phyloP scores from a whole-genome alignment of 2,888 invertebrate genomes.

The Invenusta paracnida region DNA sequence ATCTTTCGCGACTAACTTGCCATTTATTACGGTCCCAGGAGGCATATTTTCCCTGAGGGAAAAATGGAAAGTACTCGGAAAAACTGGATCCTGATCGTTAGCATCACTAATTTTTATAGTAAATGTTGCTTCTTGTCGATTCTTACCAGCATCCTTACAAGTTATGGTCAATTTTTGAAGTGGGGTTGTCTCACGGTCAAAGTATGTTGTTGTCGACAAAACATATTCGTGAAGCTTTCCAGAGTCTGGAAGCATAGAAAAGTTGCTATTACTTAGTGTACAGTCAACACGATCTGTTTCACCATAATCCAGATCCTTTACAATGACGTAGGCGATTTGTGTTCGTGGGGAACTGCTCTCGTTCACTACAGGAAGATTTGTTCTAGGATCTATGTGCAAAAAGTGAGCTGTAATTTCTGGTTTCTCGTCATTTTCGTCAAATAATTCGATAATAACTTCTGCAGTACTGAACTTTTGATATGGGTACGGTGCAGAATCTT shows the following conservation, averaged over 20 bases:
- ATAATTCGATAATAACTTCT: conserved; percentile 11
- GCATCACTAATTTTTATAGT: conserved; percentile 27
- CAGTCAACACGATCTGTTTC: conserved; percentile 12
- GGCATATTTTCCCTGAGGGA: neutral
- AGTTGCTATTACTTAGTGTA: conserved; percentile 18
- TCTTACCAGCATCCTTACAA: neutral
- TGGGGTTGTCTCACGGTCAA: conserved; percentile 35
- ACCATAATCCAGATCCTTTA: conserved; percentile 31
- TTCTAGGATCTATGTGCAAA: neutral
- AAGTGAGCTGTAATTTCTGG: conserved; percentile 13
- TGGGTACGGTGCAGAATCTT: conserved; percentile 28
- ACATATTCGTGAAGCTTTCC: neutral
- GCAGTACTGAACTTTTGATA: conserved; percentile 27
- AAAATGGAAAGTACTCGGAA: conserved; percentile 28
- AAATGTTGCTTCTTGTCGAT: neutral
- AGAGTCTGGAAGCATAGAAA: neutral
- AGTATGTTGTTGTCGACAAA: neutral
- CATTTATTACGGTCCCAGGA: neutral
- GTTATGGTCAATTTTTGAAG: conserved; percentile 5
- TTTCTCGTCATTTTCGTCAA: conserved; percentile 35
- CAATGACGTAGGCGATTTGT: conserved; percentile 17
- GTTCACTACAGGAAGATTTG: conserved; percentile 12
- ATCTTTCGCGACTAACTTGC: conserved; percentile 15
- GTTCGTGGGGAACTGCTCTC: neutral
- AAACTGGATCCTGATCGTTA: conserved; percentile 33